Evolutionary conservation across 2,113 vertebrate species (phyloP).

Genomic region (Aptenodytes patagonicus): DNA sequence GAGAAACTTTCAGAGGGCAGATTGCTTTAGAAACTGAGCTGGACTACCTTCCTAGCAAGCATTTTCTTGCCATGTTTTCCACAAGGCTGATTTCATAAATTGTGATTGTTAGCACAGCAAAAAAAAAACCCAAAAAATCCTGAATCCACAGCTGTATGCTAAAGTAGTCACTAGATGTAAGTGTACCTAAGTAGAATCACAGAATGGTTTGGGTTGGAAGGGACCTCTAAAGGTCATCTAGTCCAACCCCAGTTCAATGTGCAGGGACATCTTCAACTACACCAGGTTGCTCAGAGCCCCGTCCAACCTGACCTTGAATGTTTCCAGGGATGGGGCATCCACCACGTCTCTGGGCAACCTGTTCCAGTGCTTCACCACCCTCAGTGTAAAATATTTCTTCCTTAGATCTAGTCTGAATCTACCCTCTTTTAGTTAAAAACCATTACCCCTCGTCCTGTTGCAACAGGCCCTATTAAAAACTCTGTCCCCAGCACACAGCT

Average conservation of each 20-base stretch:
- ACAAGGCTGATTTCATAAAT: background rate
- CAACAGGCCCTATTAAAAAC: background rate
- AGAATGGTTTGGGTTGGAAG: background rate
- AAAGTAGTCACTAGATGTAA: background rate
- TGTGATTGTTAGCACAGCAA: background rate
- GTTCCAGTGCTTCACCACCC: background rate
- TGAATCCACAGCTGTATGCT: background rate
- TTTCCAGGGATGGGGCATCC: background rate
- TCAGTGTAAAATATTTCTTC: background rate
- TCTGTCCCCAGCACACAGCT: background rate
- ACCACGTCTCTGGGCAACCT: background rate
- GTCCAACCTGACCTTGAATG: fast-evolving
- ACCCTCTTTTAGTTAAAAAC: background rate
- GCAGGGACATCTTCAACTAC: background rate
- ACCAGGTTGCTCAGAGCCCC: background rate
- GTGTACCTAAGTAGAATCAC: background rate
- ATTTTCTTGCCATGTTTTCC: background rate
- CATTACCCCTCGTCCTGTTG: background rate
- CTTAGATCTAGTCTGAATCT: background rate
- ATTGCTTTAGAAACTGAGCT: background rate
- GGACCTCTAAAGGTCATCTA: background rate
- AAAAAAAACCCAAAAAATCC: background rate
- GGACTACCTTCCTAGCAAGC: background rate
- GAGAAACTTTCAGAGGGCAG: background rate
- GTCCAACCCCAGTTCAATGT: background rate